These are phyloP conservation scores for Nebria brevicollis DNA, from an alignment of 2,888 invertebrate species.

Conservation along the genomic window DNA sequence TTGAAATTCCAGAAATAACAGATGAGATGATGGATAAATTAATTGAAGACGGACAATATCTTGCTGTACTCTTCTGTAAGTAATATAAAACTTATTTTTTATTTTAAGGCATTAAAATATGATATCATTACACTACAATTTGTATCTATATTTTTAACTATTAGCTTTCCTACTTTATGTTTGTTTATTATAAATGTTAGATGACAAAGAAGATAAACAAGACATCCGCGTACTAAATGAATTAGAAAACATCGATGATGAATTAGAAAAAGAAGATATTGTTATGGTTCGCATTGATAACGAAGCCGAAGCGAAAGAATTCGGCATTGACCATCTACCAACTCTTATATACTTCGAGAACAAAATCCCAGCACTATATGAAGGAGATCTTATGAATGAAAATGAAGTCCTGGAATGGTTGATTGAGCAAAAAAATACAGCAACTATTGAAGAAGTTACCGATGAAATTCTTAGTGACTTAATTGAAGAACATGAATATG, in stretches of 20 bases:
- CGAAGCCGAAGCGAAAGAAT: slow-evolving; percentile 89
- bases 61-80: slow-evolving; percentile 94
- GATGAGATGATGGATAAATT: slow-evolving; percentile 94
- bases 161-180: not conserved
- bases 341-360: slow-evolving; percentile 90
- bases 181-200: slow-evolving; percentile 75
- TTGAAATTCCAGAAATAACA: slow-evolving; percentile 91
- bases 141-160: not conserved
- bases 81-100: slow-evolving; percentile 52
- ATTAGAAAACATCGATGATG: slow-evolving; percentile 92
- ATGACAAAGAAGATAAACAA: slow-evolving; percentile 90
- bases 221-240: slow-evolving; percentile 88
- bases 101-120: not conserved
- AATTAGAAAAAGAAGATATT: slow-evolving; percentile 88
- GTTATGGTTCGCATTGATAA: slow-evolving; percentile 92
- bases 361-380: slow-evolving; percentile 89
- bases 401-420: slow-evolving; percentile 92
- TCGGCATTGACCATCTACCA: slow-evolving; percentile 88
- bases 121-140: not conserved
- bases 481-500: slow-evolving; percentile 91
- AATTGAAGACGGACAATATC: slow-evolving; percentile 80
- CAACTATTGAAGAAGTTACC: slow-evolving; percentile 94
- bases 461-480: slow-evolving; percentile 88
- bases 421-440: slow-evolving; percentile 86
- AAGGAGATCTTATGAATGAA: slow-evolving; percentile 91